Base-by-base conservation (phyloP, 2,888 invertebrate species). In the Hoplodrina ambigua region DNA sequence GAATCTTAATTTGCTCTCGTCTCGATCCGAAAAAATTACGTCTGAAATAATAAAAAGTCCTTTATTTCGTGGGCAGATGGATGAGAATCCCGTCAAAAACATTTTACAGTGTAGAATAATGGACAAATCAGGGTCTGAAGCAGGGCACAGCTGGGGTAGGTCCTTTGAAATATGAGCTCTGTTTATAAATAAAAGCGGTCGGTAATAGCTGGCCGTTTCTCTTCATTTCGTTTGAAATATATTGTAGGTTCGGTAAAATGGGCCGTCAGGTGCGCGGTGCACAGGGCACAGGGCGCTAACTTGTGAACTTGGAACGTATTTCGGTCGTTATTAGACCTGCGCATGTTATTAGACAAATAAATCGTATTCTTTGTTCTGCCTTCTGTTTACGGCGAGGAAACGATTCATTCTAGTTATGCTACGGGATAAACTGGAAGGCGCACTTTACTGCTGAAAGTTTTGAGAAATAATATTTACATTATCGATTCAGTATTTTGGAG, bases 171-270 rank as follows among this genome's bases (percentile, higher is more conserved):
- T 88, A 90, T 90, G 87, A 86, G 85, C 85, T 82, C 80, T 88
- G 90, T 90, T 90, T 90, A 90, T 90, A 89, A 92, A 92, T 90
- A 90, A 92, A 89, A 85, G 86, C 86, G 75, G 83, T 74, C 74
- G 83, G 86, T 92, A 91, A 93, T 91, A 88, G 89, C 77, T 67
- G 75, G 79, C 78, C 86, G 86, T 92, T 90, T 85, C 84, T 92
- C 92, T 92, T 91, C 89, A 91, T 92, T 89, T 84, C 66, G 62
- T 73, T 69, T 84, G 78, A 86, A 84, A 87, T 87, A 86, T 85
- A 85, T 84, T 62, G 85, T 70, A 69, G 70, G 78, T 75, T 78
- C 69, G 76, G 82, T 61, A 80, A 68, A 74, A 70, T 57, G 72
- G 61, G 62, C 44, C 80, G 75, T 19, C 75, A 71, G 81, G 62